These are phyloP conservation scores for Gerris buenoi DNA, from an alignment of 1,140 invertebrate genomes.

Conservation along the genomic window DNA sequence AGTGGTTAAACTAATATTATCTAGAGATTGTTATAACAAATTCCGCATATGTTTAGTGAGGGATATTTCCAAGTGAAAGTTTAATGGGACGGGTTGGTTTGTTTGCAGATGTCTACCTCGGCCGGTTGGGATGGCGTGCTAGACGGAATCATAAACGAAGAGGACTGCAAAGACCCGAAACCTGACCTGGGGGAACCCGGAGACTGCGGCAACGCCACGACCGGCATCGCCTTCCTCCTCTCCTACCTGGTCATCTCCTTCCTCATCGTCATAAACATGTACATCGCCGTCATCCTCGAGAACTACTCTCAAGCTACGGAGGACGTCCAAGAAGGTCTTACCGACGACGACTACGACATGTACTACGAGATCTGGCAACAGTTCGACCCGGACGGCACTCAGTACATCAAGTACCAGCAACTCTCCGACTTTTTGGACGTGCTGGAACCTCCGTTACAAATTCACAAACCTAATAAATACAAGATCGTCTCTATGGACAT, in stretches of 20 bases:
- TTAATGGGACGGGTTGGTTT: too few relatives aligned
- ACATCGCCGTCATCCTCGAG: constrained; percentile 96
- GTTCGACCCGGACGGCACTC: constrained; percentile 92
- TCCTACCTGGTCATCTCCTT: constrained; percentile 95
- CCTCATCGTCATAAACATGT: constrained; percentile 98
- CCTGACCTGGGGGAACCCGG: constrained; percentile 73
- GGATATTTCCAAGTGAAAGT: too few relatives aligned
- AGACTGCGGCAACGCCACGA: constrained; percentile 80
- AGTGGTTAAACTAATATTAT: too few relatives aligned
- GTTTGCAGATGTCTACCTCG: constrained; percentile 83
- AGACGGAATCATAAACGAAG: constrained; percentile 88
- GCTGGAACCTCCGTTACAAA: constrained; percentile 81
- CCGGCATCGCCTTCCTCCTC: constrained; percentile 86
- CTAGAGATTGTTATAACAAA: too few relatives aligned
- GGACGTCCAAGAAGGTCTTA: constrained; percentile 94
- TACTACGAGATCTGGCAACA: constrained; percentile 99
- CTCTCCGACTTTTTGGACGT: constrained; percentile 89
- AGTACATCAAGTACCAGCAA: constrained; percentile 87
- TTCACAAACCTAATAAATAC: constrained; percentile 96
- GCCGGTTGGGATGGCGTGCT: constrained; percentile 93
- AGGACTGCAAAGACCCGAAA: constrained; percentile 74
- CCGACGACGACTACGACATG: constrained; percentile 98
- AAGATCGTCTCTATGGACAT: constrained; percentile 98
- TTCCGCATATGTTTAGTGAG: too few relatives aligned
- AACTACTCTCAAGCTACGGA: constrained; percentile 97